Evolutionary conservation across 2,797 vertebrate genomes (phyloP).

Genomic region (Sebastes miniatus): DNA sequence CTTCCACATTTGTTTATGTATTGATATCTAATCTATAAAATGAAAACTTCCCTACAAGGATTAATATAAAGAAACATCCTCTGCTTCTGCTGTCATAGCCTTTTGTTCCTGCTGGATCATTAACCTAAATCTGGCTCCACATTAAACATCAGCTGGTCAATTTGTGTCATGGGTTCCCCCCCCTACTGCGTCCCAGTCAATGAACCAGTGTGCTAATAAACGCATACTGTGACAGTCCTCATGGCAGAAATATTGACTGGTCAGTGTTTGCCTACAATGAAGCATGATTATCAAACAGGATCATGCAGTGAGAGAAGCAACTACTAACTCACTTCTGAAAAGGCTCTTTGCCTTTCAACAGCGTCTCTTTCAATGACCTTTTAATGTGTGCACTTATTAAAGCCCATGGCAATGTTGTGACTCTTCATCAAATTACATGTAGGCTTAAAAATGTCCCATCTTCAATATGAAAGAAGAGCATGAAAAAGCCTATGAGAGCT

Average conservation of each 20-base stretch:
- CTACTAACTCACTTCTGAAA: background rate
- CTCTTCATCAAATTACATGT: background rate
- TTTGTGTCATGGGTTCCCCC: constrained; percentile 8
- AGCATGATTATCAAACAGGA: background rate
- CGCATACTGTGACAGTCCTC: constrained; percentile 9
- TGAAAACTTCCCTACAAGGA: background rate
- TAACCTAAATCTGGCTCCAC: constrained; percentile 19
- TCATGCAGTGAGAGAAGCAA: background rate
- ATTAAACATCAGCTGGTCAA: constrained; percentile 40
- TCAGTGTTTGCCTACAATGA: constrained; percentile 6
- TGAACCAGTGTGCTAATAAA: constrained; percentile 38
- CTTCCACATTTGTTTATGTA: background rate
- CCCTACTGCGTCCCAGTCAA: constrained; percentile 21
- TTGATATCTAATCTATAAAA: background rate
- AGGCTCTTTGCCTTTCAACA: background rate
- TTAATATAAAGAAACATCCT: background rate
- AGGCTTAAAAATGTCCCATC: background rate
- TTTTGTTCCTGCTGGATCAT: constrained; percentile 18
- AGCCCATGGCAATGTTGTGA: background rate
- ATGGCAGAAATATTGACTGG: constrained; percentile 28
- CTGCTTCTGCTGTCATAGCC: background rate
- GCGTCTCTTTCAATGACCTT: background rate
- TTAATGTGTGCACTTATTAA: constrained; percentile 4
- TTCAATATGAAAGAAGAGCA: background rate
- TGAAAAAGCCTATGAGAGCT: background rate